These are phyloP conservation scores for Zenarchopterus dispar DNA, from an alignment of 2,797 vertebrate genomes.

Conservation along the genomic window DNA sequence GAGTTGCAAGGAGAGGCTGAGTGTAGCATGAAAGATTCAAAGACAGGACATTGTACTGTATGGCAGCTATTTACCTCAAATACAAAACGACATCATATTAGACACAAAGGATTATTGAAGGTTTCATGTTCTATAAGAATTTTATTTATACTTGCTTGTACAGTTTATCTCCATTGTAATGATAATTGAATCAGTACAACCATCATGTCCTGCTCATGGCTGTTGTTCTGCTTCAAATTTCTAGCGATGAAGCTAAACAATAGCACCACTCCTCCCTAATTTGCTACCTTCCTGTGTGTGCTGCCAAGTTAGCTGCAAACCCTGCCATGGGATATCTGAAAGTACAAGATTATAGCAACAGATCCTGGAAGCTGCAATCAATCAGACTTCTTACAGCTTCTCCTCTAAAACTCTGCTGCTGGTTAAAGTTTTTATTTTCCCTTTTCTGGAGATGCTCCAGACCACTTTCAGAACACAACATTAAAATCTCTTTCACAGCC, in stretches of 20 bases:
- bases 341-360: too few relatives aligned
- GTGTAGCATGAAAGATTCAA: conserved; percentile 7
- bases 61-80: background rate
- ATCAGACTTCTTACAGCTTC: background rate
- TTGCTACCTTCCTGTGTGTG: background rate
- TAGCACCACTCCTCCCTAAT: background rate
- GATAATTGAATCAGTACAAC: background rate
- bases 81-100: background rate
- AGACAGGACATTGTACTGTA: background rate
- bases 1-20: background rate
- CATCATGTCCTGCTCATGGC: background rate
- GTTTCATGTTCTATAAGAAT: background rate
- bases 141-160: background rate
- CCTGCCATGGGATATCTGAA: background rate
- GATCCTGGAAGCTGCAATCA: too few relatives aligned
- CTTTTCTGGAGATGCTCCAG: too few relatives aligned
- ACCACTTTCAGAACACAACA: too few relatives aligned
- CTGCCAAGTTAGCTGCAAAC: background rate
- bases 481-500: too few relatives aligned
- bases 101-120: background rate
- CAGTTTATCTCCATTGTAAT: background rate
- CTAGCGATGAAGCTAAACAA: background rate
- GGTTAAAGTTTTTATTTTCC: too few relatives aligned
- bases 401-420: too few relatives aligned
- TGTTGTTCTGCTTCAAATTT: background rate